Base-by-base conservation (phyloP, 2,113 vertebrate species). In the Phaethon lepturus region DNA sequence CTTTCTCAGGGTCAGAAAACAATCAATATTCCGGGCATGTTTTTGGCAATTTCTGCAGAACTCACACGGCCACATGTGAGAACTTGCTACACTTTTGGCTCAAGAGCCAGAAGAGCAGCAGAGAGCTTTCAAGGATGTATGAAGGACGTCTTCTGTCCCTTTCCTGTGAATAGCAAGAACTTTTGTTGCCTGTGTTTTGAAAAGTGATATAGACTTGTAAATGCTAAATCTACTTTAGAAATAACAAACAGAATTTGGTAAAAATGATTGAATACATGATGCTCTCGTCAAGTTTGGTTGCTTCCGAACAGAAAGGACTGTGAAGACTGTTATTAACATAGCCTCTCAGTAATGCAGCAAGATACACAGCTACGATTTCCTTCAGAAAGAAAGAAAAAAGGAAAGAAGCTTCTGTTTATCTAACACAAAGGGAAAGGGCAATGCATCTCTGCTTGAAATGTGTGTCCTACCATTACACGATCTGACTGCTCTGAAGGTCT, bases 201-300 rank as follows among this genome's bases (percentile, higher is more conserved):
- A 49, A 76, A 75, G 22, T 19, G 33, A 26, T 52, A 24, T 7
- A n/a, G 52, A 4, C 55, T 24, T 49, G n/a, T 42, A 58, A 75
- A 29, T 17, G 31, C 55, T 53, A 93, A 94, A 87, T 66, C 73
- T 56, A 23, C 56, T 81, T 92, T n/a, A 49, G 68, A 76, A 56
- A 31, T 52, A 91, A n/a, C 18, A 40, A 84, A 71, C 72, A 84
- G n/a, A 88, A 20, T 68, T 62, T 58, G 42, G 25, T 62, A 80
- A 47, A 78, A 79, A 45, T 80, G 49, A 66, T 88, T 0, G 7
- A 69, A 59, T 25, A 19, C 47, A 25, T 50, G 28, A 60, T 5
- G 11, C 50, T 47, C n/a, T 72, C 88, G 74, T 90, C 85, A 88
- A 79, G 62, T 96, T 92, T 94, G 59, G 78, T 40, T 90, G 17